Base-by-base conservation (phyloP, 1,140 invertebrate species). In the Megalonaias nervosa region DNA sequence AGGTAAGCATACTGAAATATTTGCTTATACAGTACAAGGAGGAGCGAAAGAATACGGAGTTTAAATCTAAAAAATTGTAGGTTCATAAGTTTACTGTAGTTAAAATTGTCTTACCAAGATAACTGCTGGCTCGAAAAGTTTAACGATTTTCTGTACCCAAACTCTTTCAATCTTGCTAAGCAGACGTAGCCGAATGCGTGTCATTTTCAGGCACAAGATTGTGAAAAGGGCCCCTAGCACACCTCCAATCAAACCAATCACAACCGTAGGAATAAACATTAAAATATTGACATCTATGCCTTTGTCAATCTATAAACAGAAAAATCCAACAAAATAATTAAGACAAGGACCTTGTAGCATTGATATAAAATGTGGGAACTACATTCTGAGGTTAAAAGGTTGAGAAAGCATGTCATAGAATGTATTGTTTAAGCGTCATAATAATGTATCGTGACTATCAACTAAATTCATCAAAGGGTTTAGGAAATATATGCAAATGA, bases 221-320 rank as follows among this genome's bases (percentile, higher is more conserved):
- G 86, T 90, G 73, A 90, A 90, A 13, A 86, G 77, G 14, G 89
- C 83, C 11, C 89, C 89, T 3, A 89, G 77, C 0, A 87, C 64
- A 4, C 89, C 89, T 14, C 89, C 89, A 38, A 90, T 79, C 12
- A 86, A 57, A 3, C 89, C 89, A 21, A 90, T 84, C 0, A 90
- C 57, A 17, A 87, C 72, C 0, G 89, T 86, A 14, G 89, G 90
- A 56, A 91, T 83, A 74, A 91, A 91, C 83, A 88, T 87, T 0
- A 89, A 68, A 57, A 91, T 85, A 77, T 91, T 90, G 2, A 90
- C 87, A 74, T 88, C 86, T 60, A 91, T 83, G 38, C 86, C 88
- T 61, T 87, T 79, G 26, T 86, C 78, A 59, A 90, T 83, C 88
- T 90, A 80, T 6, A 77, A 82, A 56, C 75, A 66, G 64, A 65